Evolutionary conservation across 2,113 vertebrate genomes (phyloP), one percentile per base, ranked within the genome.

Genomic region (zebrafish (Danio rerio)): DNA sequence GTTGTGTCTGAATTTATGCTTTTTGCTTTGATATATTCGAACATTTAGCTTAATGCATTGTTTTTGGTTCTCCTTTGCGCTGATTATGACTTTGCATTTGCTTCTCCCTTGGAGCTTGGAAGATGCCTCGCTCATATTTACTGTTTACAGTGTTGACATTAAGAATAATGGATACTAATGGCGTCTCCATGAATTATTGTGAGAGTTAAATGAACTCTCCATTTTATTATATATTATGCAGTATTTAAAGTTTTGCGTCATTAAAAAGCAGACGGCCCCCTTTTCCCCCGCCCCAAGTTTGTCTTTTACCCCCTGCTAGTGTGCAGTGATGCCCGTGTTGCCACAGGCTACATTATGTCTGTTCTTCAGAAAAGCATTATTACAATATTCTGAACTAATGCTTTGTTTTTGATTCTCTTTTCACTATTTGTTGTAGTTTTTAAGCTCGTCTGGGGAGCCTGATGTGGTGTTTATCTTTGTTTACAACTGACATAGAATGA

Each of bases 211-310:
- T 98, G 96, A 96, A 96, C 95, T 97, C 96, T 97, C 94, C 97
- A 95, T 98, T 99, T 96, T 96, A 93, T 95, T 95, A 94, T 98
- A 97, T 98, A 99, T 99, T 98, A 98, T 98, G 95, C 97, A 98
- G 96, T 99, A 99, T 96, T 99, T 99, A 99, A 99, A 99, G 98
- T 97, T 98, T 98, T 96, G 97, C 96, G 97, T 99, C 97, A 99
- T 99, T 99, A 97, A 97, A 97, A 98, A 94, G 89, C 92, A 93
- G 94, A 96, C 96, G 94, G 96, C 90, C 94, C 95, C 94, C 94
- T 94, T 94, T 93, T 93, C 88, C 94, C 94, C 94, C 97, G 92
- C 91, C 94, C 94, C 93, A 92, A 92, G 95, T 95, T 93, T 93
- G 92, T 94, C 91, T 93, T 95, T 96, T 94, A 95, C 96, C 95